These are phyloP conservation scores for Pachymerium ferrugineum DNA, from an alignment of 2,888 invertebrate species.

Conservation along the genomic window DNA sequence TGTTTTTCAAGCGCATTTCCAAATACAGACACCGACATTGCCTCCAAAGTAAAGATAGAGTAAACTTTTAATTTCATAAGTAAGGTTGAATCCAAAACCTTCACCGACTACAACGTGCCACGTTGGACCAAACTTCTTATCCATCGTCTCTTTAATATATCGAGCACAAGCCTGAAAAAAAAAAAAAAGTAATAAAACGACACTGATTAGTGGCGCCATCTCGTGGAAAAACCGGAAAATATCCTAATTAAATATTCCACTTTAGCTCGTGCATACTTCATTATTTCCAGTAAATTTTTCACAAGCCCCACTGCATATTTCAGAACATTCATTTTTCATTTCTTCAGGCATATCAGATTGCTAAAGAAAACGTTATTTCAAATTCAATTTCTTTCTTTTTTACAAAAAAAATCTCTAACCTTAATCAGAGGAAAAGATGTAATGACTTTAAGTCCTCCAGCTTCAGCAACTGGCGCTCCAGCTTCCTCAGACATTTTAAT, in stretches of 20 bases:
- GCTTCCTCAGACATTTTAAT: neutral
- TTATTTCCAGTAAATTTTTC: neutral
- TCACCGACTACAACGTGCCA: slow-evolving; percentile 96
- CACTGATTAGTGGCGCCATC: neutral
- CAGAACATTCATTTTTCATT: neutral
- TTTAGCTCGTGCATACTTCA: neutral
- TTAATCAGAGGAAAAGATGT: neutral
- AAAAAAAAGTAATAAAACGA: neutral
- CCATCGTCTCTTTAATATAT: slow-evolving; percentile 90
- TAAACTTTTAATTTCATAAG: slow-evolving; percentile 80
- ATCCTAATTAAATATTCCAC: neutral
- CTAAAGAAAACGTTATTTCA: neutral
- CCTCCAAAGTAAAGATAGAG: slow-evolving; percentile 87
- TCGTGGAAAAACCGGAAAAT: neutral
- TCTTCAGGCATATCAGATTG: neutral
- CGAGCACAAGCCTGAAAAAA: slow-evolving; percentile 70
- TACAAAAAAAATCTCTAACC: neutral
- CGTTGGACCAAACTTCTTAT: slow-evolving; percentile 89
- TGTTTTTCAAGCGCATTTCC: slow-evolving; percentile 79
- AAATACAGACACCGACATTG: slow-evolving; percentile 77
- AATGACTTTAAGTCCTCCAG: neutral
- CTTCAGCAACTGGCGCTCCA: neutral
- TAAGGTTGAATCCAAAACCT: slow-evolving; percentile 87
- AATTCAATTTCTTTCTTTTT: neutral
- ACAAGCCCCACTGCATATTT: neutral